Base-by-base conservation (phyloP, 2,888 invertebrate species). In the Autographa pulchrina region DNA sequence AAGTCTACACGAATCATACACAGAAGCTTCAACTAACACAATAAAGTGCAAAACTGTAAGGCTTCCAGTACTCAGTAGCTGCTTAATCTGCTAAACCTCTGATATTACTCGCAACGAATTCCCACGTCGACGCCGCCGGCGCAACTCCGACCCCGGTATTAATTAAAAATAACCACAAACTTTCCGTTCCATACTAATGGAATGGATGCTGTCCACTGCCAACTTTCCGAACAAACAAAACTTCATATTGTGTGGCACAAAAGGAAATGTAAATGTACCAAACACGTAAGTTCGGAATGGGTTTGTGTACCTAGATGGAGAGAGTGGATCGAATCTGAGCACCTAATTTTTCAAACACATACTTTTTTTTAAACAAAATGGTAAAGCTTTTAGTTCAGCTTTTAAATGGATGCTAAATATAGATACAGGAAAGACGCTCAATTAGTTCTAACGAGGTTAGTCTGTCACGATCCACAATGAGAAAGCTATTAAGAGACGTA, bases 151-250 rank as follows among this genome's bases (percentile, higher is more conserved):
- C 71, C 75, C 77, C 78, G 75, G 81, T 86, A 86, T 85, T 87
- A 86, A 87, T 87, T 87, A 86, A 88, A 87, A 87, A 86, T 86
- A 87, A 86, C 85, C 87, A 82, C 77, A 79, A 87, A 87, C 85
- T 86, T 85, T 85, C 78, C 73, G 82, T 81, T 84, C 82, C 82
- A 84, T 83, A 83, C 80, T 86, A 85, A 83, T 82, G 81, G 79
- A 86, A 82, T 86, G 86, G 79, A 84, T 85, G 74, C 81, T 81
- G 85, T 80, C 88, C 86, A 80, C 72, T 88, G 88, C 85, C 88
- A 87, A 88, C 85, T 88, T 87, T 84, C 66, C 75, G 77, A 84
- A 83, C 88, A 85, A 86, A 83, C 78, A 86, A 83, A 86, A 86
- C 85, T 84, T 81, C 82, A 80, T 85, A 85, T 83, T 84, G 77